phyloP scores from a whole-genome alignment of 2,888 invertebrate genomes.

The Lissocephala sabroskyi region DNA sequence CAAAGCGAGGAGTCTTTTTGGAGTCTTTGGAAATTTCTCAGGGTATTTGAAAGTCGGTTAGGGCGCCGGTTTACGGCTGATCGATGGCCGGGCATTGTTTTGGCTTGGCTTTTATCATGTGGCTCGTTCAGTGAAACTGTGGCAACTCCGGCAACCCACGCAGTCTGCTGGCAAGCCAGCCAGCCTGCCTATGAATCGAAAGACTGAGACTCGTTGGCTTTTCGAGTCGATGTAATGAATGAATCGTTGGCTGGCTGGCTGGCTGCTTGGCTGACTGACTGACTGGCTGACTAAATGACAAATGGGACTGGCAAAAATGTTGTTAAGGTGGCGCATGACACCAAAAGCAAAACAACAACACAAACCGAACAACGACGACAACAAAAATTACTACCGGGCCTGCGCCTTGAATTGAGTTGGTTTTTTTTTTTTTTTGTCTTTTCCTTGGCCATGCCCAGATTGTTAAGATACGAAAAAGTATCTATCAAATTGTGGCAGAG shows the following conservation, averaged over 20 bases:
- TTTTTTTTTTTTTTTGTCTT: no score
- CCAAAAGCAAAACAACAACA: constrained; percentile 23
- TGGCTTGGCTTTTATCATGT: constrained; percentile 54
- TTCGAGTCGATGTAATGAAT: constrained; percentile 51
- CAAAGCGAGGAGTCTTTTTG: no score
- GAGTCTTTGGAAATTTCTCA: no score
- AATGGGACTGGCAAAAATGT: constrained; percentile 62
- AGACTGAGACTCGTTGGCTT: constrained; percentile 30
- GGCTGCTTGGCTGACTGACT: constrained; percentile 20
- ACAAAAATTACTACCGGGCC: constrained; percentile 5
- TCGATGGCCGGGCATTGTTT: no score
- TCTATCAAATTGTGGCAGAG: no score
- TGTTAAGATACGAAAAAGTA: neutral
- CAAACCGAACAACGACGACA: constrained; percentile 1
- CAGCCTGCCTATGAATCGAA: constrained; percentile 62
- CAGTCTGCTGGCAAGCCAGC: constrained; percentile 55
- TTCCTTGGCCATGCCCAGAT: constrained; percentile 40
- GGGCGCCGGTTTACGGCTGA: no score
- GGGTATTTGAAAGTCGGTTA: no score
- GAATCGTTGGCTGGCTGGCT: constrained; percentile 35
- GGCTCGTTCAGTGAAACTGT: constrained; percentile 16
- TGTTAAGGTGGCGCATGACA: constrained; percentile 67
- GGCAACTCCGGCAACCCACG: constrained; percentile 37
- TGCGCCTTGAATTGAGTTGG: no score
- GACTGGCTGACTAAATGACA: constrained; percentile 43